Base-by-base conservation (phyloP, 2,113 vertebrate genomes). In the Antennarius striatus region DNA sequence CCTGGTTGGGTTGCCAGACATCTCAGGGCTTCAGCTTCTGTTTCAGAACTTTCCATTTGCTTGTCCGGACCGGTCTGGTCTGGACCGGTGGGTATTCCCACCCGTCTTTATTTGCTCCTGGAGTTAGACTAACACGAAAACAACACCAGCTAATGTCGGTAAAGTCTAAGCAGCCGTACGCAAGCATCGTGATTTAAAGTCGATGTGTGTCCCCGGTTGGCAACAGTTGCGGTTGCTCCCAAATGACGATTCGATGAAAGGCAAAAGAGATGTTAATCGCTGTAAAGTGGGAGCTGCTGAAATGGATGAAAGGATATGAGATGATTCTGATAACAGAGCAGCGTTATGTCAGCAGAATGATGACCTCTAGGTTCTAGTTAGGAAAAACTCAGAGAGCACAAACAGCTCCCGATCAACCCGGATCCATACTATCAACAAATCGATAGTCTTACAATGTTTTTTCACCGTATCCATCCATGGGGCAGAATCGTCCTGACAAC, bases 191-290 rank as follows among this genome's bases (percentile, higher is more conserved):
- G 14, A 47, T 50, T 64, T 16, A 39, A 15, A 63, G 28, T n/a
- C 13, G 15, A 10, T 10, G 12, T 61, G 61, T 56, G 63, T 79
- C 63, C 52, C 73, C 45, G n/a, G n/a, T 7, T 43, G 64, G 81
- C 70, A 82, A 76, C 77, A 45, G 17, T 63, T 40, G 22, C 15
- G 28, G 40, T 45, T 60, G 14, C 39, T 47, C 68, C 49, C 67
- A 69, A 81, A 82, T 74, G 47, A 71, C 73, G 79, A 65, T 76
- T 80, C 84, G 78, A 85, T 73, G 79, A 88, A 83, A 85, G 63
- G 67, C 72, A 68, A 28, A n/a, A 60, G 70, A 59, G 48, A 77
- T 66, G 69, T 70, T 71, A 78, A 75, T 68, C 62, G 73, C 56
- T 63, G 55, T 57, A 73, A 77, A 84, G 67, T 80, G 63, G 58